phyloP scores from a whole-genome alignment of 2,888 invertebrate species.

The Chloroclystis v-ata region DNA sequence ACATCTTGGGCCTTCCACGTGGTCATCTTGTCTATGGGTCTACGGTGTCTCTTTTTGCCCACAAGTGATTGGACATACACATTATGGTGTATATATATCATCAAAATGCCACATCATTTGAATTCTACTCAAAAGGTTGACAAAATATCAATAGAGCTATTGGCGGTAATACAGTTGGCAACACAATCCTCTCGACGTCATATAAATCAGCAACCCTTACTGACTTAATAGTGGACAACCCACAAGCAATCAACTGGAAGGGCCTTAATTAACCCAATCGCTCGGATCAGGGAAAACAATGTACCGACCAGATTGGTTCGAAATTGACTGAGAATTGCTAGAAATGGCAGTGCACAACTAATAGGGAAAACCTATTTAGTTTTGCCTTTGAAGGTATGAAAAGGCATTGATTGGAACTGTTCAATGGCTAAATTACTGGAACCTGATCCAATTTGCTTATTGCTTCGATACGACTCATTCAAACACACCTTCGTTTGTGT shows the following conservation, averaged over 20 bases:
- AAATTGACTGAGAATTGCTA: constrained; percentile 27
- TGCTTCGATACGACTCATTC: neutral
- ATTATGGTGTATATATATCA: too few species aligned
- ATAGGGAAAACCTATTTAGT: constrained; percentile 21
- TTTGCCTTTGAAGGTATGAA: constrained; percentile 17
- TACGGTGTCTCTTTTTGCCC: too few species aligned
- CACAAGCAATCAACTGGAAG: constrained; percentile 43
- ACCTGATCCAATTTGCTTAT: neutral
- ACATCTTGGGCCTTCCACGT: too few species aligned
- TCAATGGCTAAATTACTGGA: constrained; percentile 4
- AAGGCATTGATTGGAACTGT: constrained; percentile 9
- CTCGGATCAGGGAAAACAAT: constrained; percentile 41
- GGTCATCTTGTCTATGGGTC: too few species aligned
- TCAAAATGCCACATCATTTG: too few species aligned
- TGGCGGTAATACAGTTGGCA: neutral
- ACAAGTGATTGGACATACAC: too few species aligned
- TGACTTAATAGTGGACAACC: constrained; percentile 44
- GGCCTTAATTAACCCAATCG: constrained; percentile 46
- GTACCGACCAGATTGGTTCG: constrained; percentile 36
- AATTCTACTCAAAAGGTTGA: too few species aligned
- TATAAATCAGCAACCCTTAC: constrained; percentile 23
- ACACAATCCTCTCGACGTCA: constrained; percentile 9
- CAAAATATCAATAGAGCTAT: neutral
- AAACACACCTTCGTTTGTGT: too few species aligned
- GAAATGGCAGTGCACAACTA: constrained; percentile 20